These are phyloP conservation scores for Drosophila ercepeae DNA, from an alignment of 1,140 invertebrate genomes.

Conservation along the genomic window DNA sequence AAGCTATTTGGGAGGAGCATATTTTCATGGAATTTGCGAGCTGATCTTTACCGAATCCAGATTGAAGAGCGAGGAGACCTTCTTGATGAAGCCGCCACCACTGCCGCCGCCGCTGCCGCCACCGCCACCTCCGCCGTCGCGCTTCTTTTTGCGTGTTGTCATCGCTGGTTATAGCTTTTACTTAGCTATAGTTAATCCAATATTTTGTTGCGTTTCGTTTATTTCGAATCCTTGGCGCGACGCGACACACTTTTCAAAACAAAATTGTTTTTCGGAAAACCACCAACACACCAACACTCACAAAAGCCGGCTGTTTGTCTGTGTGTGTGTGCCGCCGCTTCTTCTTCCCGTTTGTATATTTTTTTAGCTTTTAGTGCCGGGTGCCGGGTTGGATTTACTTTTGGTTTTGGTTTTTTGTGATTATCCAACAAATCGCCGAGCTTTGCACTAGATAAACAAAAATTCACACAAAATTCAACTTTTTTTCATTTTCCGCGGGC, in stretches of 20 bases:
- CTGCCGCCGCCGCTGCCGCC: constrained; percentile 86
- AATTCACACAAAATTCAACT: constrained; percentile 25
- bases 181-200: neutral
- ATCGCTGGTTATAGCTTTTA: too few relatives aligned
- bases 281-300: constrained; percentile 52
- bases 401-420: too few relatives aligned
- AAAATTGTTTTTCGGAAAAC: constrained; percentile 6
- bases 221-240: constrained; percentile 16
- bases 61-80: constrained; percentile 93
- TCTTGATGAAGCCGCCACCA: constrained; percentile 89
- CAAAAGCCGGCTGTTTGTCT: constrained; percentile 57
- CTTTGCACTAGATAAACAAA: constrained; percentile 45
- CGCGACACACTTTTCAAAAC: constrained; percentile 22
- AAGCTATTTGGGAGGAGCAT: neutral
- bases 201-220: constrained; percentile 13
- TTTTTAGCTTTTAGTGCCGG: constrained; percentile 36
- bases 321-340: constrained; percentile 28
- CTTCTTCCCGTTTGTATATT: constrained; percentile 21
- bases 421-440: constrained; percentile 23
- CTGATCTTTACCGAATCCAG: constrained; percentile 89
- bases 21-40: constrained; percentile 2
- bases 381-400: constrained; percentile 14
- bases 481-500: constrained; percentile 16
- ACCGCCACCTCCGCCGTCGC: constrained; percentile 86
- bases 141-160: constrained; percentile 91